These are phyloP conservation scores for Catotricha subobsoleta DNA, from an alignment of 2,888 invertebrate genomes.

Conservation along the genomic window DNA sequence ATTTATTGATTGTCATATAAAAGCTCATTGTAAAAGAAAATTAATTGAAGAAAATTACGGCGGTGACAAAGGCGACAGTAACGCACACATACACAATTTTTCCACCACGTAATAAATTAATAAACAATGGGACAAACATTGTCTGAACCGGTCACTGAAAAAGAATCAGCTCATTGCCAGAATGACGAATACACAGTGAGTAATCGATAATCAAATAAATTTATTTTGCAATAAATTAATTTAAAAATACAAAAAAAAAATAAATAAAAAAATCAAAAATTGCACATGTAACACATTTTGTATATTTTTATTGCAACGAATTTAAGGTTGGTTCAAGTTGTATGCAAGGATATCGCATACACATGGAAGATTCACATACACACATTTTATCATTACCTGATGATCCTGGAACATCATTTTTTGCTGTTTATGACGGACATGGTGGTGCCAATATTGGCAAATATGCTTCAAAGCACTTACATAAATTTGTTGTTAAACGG, in stretches of 20 bases:
- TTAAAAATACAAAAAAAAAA: not conserved
- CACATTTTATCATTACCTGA: slow-evolving; percentile 84
- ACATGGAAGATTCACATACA: slow-evolving; percentile 98
- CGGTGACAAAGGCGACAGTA: too few species aligned
- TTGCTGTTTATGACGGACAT: slow-evolving; percentile 73
- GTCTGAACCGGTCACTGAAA: slow-evolving; percentile 87
- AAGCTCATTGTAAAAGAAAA: too few species aligned
- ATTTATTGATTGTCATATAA: too few species aligned
- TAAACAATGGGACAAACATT: slow-evolving; percentile 84
- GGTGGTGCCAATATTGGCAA: slow-evolving; percentile 77
- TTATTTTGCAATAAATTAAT: not conserved
- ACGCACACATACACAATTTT: too few species aligned
- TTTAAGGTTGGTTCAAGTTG: slow-evolving; percentile 76
- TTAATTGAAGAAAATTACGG: too few species aligned
- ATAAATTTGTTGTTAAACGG: slow-evolving; percentile 72
- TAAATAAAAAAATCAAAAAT: too few species aligned
- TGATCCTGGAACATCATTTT: slow-evolving; percentile 84
- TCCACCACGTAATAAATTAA: too few species aligned
- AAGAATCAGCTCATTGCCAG: slow-evolving; percentile 65
- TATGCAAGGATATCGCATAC: slow-evolving; percentile 99
- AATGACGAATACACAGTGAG: slow-evolving; percentile 38
- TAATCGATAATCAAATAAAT: not conserved
- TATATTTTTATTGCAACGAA: too few species aligned
- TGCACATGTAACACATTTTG: too few species aligned
- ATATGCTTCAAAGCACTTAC: slow-evolving; percentile 87